These are phyloP conservation scores for Dromas ardeola DNA, from an alignment of 2,113 vertebrate species.

Conservation along the genomic window DNA sequence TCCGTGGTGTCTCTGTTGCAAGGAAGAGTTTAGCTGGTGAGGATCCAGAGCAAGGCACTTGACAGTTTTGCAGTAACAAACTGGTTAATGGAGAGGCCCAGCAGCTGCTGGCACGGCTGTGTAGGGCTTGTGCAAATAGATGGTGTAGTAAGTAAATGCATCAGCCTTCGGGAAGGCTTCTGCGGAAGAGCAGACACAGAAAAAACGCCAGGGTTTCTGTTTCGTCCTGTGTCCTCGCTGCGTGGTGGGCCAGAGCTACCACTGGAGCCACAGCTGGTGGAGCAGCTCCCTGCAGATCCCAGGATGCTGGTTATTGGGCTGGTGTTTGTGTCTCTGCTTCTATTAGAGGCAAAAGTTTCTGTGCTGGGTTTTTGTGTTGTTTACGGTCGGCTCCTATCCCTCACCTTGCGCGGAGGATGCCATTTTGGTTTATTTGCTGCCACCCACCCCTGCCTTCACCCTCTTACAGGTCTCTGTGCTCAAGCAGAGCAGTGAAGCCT, in stretches of 20 bases:
- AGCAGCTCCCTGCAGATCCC: background rate
- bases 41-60: background rate
- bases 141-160: background rate
- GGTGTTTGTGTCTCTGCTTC: background rate
- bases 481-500: background rate
- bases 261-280: background rate
- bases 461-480: background rate
- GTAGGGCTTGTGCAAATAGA: background rate
- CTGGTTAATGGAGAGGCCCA: background rate
- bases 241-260: background rate
- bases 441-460: background rate
- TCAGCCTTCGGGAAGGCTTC: background rate
- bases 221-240: background rate
- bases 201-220: background rate
- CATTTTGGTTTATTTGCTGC: background rate
- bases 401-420: background rate
- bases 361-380: background rate
- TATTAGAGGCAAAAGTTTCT: background rate
- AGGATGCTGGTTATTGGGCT: background rate
- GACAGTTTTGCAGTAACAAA: background rate
- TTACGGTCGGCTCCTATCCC: background rate
- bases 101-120: background rate
- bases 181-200: background rate
- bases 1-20: no score
- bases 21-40: background rate